Base-by-base conservation (phyloP, 2,113 vertebrate genomes). In the Channa maculata region DNA sequence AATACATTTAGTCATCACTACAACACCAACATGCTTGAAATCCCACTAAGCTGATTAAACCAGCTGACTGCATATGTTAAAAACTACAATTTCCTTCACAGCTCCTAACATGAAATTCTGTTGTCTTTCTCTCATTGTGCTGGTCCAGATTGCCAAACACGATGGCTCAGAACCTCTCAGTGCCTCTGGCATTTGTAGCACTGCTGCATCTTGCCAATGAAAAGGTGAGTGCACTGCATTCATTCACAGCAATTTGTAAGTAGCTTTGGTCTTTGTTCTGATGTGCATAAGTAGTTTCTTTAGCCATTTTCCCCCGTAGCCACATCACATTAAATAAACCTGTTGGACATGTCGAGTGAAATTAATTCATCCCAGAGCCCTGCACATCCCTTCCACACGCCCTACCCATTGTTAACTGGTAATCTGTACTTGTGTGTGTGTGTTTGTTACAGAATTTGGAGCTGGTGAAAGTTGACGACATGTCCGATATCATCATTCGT, bases 171-270 rank as follows among this genome's bases (percentile, higher is more conserved):
- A 96, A 99, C 65, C 93, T 99, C 36, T 98, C 98, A 0, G 91
- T 97, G 10, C 96, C 97, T 0, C 77, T 98, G 86, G 98, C 97
- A 0, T 98, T 99, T 24, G 88, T 94, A 0, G 97, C 96, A 74
- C 95, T 99, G 69, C 92, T 99, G 74, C 96, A 99, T 54, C 86
- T 99, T 50, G 96, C 97, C 57, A 99, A 96, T 15, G 98, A 99
- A 91, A 98, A 97, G 94, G 98, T 99, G 74, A 79, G 95, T 15
- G 52, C 5, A 34, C 6, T 49, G 58, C 58, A 34, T 51, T 34
- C 24, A 24, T 24, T 24, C 24, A 24, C 24, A 24, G 24, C 24
- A 24, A 24, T 24, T 24, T 24, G 24, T 24, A 24, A 24, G 24
- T 24, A 24, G 24, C 24, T 24, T 62, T 44, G n/a, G 52, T 24